Conservation (phyloP, 2,113 vertebrate species). For the Salminus brasiliensis region DNA sequence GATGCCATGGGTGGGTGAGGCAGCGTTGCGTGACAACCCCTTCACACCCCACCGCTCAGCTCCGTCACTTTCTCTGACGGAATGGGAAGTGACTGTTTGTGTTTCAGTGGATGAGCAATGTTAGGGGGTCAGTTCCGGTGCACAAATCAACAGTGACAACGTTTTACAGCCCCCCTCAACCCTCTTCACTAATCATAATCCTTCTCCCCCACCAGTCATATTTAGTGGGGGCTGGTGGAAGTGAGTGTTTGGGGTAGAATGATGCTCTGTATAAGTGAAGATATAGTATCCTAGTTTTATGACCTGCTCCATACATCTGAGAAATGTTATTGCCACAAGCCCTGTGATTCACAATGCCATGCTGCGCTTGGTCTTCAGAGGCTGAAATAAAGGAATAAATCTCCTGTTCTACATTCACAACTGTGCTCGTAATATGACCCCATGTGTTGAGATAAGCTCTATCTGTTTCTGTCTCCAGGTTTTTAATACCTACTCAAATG, state of each 20-base stretch:
- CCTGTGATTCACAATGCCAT: not conserved
- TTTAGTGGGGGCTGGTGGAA: constrained; percentile 2
- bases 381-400: not conserved
- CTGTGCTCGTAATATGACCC: not conserved
- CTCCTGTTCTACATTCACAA: not conserved
- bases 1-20: constrained; percentile 15
- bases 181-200: constrained; percentile 25
- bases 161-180: not conserved
- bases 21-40: constrained; percentile 12
- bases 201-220: constrained; percentile 5
- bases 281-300: constrained; percentile 16
- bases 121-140: constrained; percentile 12
- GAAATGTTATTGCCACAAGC: not conserved
- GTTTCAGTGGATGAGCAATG: constrained; percentile 56
- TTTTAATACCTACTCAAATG: constrained; percentile 96
- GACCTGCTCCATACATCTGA: constrained; percentile 7
- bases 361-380: not conserved
- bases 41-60: constrained; percentile 23
- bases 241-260: not conserved
- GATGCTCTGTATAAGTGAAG: not conserved
- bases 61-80: constrained; percentile 44
- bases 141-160: constrained; percentile 39
- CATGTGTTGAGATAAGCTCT: not conserved
- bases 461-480: constrained; percentile 79
- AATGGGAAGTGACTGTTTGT: constrained; percentile 63